Evolutionary conservation across 1,140 invertebrate genomes (phyloP).

Genomic region (Lethocerus indicus): DNA sequence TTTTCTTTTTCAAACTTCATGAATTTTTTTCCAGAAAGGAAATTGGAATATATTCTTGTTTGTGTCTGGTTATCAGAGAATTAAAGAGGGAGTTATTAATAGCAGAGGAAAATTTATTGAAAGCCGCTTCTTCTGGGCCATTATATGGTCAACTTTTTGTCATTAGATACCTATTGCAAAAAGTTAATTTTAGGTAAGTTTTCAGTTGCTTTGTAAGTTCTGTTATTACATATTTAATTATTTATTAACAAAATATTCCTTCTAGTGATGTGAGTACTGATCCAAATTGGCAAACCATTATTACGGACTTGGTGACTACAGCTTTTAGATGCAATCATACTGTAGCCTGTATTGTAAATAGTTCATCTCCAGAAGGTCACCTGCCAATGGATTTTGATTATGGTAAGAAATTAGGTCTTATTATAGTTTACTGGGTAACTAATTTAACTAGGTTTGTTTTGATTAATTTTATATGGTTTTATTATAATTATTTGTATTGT

Average conservation of each 20-base stretch:
- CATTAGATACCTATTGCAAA: constrained; percentile 41
- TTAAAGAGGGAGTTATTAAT: constrained; percentile 32
- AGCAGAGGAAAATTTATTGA: constrained; percentile 38
- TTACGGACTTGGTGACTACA: constrained; percentile 35
- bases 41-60: neutral
- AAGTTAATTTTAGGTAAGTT: constrained; percentile 27
- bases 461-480: neutral
- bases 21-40: no score
- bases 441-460: constrained; percentile 3
- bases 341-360: constrained; percentile 64
- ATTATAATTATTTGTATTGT: neutral
- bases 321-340: constrained; percentile 42
- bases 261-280: constrained; percentile 10
- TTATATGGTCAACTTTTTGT: constrained; percentile 63
- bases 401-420: constrained; percentile 9
- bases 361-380: constrained; percentile 80
- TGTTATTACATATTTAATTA: no score
- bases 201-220: neutral
- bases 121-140: constrained; percentile 45
- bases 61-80: constrained; percentile 16
- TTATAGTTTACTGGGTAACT: constrained; percentile 13
- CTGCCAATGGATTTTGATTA: constrained; percentile 49
- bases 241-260: no score
- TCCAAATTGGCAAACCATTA: constrained; percentile 32
- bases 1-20: no score